phyloP scores from a whole-genome alignment of 2,797 vertebrate species.

The Anguilla pacifica region DNA sequence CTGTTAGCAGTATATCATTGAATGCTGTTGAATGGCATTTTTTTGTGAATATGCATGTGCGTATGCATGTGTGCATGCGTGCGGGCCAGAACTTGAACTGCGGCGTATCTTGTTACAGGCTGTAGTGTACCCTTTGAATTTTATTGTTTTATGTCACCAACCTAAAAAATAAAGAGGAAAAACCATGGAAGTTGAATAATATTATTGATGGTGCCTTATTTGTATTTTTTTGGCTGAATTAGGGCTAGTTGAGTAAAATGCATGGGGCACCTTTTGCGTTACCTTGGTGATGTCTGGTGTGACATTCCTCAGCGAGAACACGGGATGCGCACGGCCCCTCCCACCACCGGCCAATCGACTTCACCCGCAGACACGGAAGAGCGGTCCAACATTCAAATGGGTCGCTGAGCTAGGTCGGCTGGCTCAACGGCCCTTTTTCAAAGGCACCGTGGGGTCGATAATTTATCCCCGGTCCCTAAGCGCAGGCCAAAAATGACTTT shows the following conservation, averaged over 20 bases:
- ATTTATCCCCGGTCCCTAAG: not conserved
- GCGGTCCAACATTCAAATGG: not conserved
- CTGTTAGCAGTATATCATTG: constrained; percentile 20
- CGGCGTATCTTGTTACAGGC: not conserved
- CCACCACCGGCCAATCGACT: not conserved
- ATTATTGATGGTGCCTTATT: not conserved
- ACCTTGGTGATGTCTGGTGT: not conserved
- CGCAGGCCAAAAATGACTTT: constrained; percentile 7
- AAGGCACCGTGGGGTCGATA: not conserved
- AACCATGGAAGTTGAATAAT: not conserved
- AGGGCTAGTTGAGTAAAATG: not conserved
- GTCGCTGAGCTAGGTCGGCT: not conserved
- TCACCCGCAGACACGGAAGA: not conserved
- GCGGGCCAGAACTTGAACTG: not conserved
- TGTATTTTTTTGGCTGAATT: not conserved
- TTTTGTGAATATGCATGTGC: not conserved
- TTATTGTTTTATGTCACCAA: not conserved
- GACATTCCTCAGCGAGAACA: not conserved
- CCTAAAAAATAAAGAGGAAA: not conserved
- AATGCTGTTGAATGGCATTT: not conserved
- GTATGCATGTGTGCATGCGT: not conserved
- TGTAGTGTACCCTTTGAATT: not conserved
- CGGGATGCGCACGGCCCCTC: not conserved
- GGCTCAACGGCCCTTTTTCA: not conserved
- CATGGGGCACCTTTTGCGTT: not conserved